Evolutionary conservation across 1,140 invertebrate genomes (phyloP), one percentile per base, ranked within the genome.

Genomic region (Drosophila biarmipes): DNA sequence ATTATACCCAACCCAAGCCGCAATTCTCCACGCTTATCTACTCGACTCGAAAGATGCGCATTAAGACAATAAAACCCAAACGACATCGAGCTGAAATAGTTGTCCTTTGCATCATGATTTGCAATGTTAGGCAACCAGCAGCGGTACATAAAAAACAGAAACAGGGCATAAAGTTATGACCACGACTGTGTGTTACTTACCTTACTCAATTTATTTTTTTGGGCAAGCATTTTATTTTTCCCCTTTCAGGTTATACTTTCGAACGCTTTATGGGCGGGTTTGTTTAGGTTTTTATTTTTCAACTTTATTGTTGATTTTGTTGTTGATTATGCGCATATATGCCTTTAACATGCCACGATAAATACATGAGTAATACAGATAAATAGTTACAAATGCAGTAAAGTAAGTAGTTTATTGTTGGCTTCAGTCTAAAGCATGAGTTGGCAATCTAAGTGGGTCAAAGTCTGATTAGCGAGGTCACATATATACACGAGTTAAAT

Each of bases 121-220:
- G 43, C 79, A 87, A 78, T 82, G 71, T 87, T 81, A 87, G 78
- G 82, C 74, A 86, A 86, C 75, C 75, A n/a, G n/a, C 74, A 81
- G 45, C 45, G 63, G 66, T 42, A 67, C 66, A n/a, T 54, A 59
- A 37, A 74, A 55, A 15, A 49, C 59, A 34, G 40, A 38, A 51
- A 66, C 59, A 68, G 35, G 35, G 31, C 62, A 68, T 72, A 51
- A 69, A 82, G 85, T 86, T 86, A 86, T 86, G 74, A 46, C 78
- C 78, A 86, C 78, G 78, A 87, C 63, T 87, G 73, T 67, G 61
- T 78, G 78, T 87, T 86, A 89, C 84, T 87, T 89, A 87, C 84
- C 84, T 87, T 89, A 87, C 79, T 89, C 84, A 87, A 87, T 89
- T 79, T 63, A 59, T 63, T 73, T 73, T 78, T 78, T 63, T 51